A percentile compares a stretch with the other conserved stretches of the same genome.
Evolutionary conservation across 2,888 invertebrate species (phyloP).

Genomic region (Sinotaia quadrata): DNA sequence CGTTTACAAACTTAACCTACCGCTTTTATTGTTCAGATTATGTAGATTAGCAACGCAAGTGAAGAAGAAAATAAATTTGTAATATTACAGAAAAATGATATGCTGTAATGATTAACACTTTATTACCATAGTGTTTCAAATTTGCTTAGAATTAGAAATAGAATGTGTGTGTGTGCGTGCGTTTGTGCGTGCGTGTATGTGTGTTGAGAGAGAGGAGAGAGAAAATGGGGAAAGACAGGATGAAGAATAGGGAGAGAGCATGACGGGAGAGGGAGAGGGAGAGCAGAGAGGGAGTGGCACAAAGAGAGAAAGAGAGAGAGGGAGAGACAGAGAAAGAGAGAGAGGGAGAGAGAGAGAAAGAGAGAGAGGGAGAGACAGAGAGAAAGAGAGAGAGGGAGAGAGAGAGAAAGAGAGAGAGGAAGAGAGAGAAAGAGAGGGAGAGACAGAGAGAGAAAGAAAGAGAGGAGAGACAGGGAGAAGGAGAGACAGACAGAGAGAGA

Average conservation of each 20-base stretch:
- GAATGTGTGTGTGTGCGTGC: no score
- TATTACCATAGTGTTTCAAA: no score
- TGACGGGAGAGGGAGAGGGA: neutral
- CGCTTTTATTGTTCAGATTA: no score
- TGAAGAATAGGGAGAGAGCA: neutral
- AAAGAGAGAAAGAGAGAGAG: neutral
- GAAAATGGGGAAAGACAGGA: neutral
- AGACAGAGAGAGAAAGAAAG: neutral
- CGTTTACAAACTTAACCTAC: no score
- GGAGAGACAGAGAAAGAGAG: neutral
- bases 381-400: neutral
- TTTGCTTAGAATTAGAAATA: no score
- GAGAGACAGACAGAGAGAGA: neutral
- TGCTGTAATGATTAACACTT: no score
- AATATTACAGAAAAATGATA: no score
- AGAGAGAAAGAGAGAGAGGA: neutral
- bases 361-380: neutral
- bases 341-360: neutral
- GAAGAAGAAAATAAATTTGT: no score
- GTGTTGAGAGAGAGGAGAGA: neutral
- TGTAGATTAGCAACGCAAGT: no score
- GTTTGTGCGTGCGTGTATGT: neutral
- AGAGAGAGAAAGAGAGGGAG: neutral
- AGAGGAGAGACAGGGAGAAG: neutral
- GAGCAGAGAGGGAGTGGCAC: neutral